Conservation (phyloP, 2,888 invertebrate species). For the Sinelater perroti region DNA sequence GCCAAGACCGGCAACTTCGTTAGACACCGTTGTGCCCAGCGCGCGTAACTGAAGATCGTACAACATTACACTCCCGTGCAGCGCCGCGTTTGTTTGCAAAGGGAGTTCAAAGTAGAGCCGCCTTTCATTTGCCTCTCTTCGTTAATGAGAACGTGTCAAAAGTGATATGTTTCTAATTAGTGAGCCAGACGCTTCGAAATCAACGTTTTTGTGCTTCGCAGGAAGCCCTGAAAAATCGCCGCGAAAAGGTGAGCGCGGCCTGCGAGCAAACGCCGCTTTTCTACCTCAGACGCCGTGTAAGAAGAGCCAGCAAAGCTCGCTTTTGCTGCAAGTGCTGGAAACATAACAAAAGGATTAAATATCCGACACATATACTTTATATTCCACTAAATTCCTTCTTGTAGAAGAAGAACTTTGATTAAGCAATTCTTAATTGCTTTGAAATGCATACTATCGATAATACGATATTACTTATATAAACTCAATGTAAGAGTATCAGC, state of each 20-base stretch:
- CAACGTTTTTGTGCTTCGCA: constrained; percentile 19
- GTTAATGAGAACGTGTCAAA: constrained; percentile 39
- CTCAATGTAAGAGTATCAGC: no score
- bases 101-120: constrained; percentile 34
- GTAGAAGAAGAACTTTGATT: no score
- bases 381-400: no score
- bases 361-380: no score
- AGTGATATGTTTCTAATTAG: constrained; percentile 38
- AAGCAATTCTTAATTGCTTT: no score
- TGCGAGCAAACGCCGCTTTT: no score
- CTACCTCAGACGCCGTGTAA: no score
- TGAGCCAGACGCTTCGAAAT: constrained; percentile 22
- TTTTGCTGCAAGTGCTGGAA: no score
- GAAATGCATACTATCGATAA: no score
- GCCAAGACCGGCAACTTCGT: constrained; percentile 3
- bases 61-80: constrained; percentile 20
- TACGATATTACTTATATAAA: no score
- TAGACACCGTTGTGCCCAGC: constrained; percentile 10
- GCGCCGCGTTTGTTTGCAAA: constrained; percentile 26
- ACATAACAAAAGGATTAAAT: no score
- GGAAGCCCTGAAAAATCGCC: constrained; percentile 21
- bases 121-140: constrained; percentile 28
- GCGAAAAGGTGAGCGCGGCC: constrained; percentile 14
- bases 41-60: constrained; percentile 14
- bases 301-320: no score